phyloP scores from a whole-genome alignment of 1,140 invertebrate genomes.

The Trichoplusia ni region DNA sequence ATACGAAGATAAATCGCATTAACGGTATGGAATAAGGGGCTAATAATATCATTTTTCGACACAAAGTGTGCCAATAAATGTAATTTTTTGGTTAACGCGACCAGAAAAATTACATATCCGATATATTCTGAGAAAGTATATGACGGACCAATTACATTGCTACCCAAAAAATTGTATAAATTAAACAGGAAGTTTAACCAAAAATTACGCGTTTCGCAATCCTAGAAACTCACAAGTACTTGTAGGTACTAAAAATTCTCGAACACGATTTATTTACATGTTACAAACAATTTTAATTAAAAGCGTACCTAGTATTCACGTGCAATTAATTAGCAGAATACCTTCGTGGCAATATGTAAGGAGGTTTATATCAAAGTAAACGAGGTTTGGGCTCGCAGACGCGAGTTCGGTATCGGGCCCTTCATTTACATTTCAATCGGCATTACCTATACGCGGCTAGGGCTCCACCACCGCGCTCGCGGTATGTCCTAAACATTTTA shows the following conservation, averaged over 20 bases:
- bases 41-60: too few species aligned
- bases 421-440: conserved; percentile 75
- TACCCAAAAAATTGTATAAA: background rate
- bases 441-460: conserved; percentile 53
- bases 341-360: conserved; percentile 30
- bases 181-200: background rate
- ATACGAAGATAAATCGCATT: too few species aligned
- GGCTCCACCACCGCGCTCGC: conserved; percentile 34
- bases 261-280: background rate
- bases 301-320: background rate
- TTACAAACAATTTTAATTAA: background rate
- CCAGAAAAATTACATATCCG: too few species aligned
- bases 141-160: too few species aligned
- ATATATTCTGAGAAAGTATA: too few species aligned
- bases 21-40: too few species aligned
- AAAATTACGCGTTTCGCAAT: background rate
- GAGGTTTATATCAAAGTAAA: conserved; percentile 46
- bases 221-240: background rate
- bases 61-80: too few species aligned
- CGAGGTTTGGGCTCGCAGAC: conserved; percentile 41
- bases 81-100: too few species aligned
- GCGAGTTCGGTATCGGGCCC: conserved; percentile 57
- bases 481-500: conserved; percentile 75
- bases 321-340: conserved; percentile 17
- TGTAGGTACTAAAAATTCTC: background rate